Base-by-base conservation (phyloP, 2,113 vertebrate genomes). In the Macroglossus sobrinus region DNA sequence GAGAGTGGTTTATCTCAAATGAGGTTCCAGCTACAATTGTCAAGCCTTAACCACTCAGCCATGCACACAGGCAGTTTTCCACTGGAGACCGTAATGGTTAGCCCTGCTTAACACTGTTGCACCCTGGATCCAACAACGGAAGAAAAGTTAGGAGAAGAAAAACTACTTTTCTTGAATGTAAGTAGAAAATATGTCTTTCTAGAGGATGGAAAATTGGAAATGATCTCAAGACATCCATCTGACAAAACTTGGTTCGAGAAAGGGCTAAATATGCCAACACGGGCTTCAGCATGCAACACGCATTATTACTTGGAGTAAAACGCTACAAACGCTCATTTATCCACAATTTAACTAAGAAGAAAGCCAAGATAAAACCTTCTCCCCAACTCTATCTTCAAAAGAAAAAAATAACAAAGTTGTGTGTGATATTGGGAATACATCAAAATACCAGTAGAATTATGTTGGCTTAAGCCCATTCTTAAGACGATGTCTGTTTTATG, bases 271-370 rank as follows among this genome's bases (percentile, higher is more conserved):
- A 16, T 16, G 50, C 57, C 75, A 40, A 45, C 7, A 3, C 45
- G 71, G 47, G 0, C 57, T 81, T 75, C 1, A 1, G 33, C 9
- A 12, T 1, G 14, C 10, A 3, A 0, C 1, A 5, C n/a, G 4
- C 53, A 5, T 9, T 14, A 3, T 40, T 87, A 33, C 22, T 81
- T 78, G 71, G 61, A 13, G 8, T 74, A 55, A 91, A 97, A 30
- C 9, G 3, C 16, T 26, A 28, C 2, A 28, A 72, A 24, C 14
- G 55, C 63, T 63, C 45, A 50, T 89, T 85, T 79, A 64, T 45
- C n/a, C 15, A 55, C 22, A 43, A 3, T 63, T 57, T 40, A 75
- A 59, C 64, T 35, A n/a, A n/a, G 0, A 30, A 66, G 64, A 75
- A 87, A 59, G 18, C 35, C 55, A 45, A 61, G n/a, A 21, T 7